Percentiles rank a stretch among this genome's conserved stretches.
Conservation (phyloP, 2,113 vertebrate species). For the Takifugu flavidus region DNA sequence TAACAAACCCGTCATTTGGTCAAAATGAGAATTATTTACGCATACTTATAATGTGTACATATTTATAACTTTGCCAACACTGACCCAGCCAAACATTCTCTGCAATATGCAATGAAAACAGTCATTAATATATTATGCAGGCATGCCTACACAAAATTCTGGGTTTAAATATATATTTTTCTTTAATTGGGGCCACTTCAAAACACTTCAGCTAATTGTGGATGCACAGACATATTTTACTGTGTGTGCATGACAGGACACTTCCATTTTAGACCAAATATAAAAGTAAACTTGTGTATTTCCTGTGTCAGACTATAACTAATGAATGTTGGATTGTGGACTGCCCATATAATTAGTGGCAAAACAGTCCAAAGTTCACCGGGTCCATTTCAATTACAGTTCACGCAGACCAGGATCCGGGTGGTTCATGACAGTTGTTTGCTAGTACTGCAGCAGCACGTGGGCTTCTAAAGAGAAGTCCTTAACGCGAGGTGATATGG, state of each 20-base stretch:
- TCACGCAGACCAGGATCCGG: background rate
- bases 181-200: constrained; percentile 24
- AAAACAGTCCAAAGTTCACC: constrained; percentile 3
- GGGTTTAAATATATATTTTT: constrained; percentile 16
- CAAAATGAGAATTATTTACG: constrained; percentile 21
- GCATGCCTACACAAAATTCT: background rate
- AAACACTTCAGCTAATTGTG: constrained; percentile 19
- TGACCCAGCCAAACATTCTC: constrained; percentile 8
- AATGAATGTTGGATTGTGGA: constrained; percentile 13
- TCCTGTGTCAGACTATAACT: constrained; percentile 9
- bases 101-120: background rate
- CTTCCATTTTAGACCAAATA: constrained; percentile 18
- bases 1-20: constrained; percentile 54
- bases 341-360: constrained; percentile 7
- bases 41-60: constrained; percentile 9
- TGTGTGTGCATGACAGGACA: constrained; percentile 6
- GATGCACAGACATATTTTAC: constrained; percentile 17
- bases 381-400: background rate
- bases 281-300: constrained; percentile 10
- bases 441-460: background rate
- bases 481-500: too few species aligned
- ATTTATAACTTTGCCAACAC: constrained; percentile 9
- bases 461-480: background rate
- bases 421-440: constrained; percentile 10
- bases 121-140: constrained; percentile 8